These are phyloP conservation scores for Xestoiulus laeticollis DNA, from an alignment of 2,888 invertebrate species.

Conservation along the genomic window DNA sequence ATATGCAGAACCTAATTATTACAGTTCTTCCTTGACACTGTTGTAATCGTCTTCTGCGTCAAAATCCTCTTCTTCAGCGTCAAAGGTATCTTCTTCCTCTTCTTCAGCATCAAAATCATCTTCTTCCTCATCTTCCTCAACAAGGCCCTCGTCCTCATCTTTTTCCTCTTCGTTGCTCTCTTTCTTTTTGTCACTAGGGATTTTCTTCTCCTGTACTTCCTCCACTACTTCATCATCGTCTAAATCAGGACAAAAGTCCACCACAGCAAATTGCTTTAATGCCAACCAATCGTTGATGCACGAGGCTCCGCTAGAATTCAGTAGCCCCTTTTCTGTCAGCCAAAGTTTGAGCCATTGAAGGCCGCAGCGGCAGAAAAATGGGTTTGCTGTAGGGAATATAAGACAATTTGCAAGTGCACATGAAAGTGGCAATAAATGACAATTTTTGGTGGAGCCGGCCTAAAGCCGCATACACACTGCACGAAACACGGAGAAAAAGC, in stretches of 20 bases:
- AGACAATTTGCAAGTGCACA: background rate
- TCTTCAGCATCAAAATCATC: too few species aligned
- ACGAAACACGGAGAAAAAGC: too few species aligned
- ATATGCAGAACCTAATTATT: too few species aligned
- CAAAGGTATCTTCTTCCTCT: background rate
- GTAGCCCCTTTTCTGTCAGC: background rate
- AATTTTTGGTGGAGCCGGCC: too few species aligned
- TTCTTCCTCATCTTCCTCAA: background rate
- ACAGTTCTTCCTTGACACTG: too few species aligned
- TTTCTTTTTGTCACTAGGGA: background rate
- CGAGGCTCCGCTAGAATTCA: background rate
- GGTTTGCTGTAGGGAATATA: slow-evolving; percentile 4
- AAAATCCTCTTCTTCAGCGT: background rate
- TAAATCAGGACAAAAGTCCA: slow-evolving; percentile 15
- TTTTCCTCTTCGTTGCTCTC: background rate
- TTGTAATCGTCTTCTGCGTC: too few species aligned
- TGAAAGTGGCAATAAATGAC: too few species aligned
- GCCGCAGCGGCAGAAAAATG: slow-evolving; percentile 7
- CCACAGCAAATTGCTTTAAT: background rate
- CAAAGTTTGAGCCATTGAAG: slow-evolving; percentile 37
- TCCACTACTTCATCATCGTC: background rate
- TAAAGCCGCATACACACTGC: too few species aligned
- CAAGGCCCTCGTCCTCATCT: background rate
- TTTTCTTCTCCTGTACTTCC: too few species aligned
- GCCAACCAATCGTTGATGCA: background rate